Evolutionary conservation across 1,140 invertebrate genomes (phyloP).

Genomic region (Schlechtendalia chinensis): DNA sequence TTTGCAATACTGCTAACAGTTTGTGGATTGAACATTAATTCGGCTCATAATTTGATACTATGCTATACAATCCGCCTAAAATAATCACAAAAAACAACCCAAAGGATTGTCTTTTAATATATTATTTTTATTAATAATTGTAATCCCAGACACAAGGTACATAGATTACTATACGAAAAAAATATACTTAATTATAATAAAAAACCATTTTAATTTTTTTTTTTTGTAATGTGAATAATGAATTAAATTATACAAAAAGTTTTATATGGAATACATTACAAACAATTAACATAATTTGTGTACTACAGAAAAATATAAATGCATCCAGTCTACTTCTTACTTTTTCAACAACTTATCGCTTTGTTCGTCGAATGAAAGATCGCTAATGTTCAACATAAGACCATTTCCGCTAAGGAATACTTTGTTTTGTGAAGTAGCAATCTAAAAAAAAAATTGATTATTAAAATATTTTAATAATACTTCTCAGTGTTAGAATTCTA

Average conservation of each 20-base stretch:
- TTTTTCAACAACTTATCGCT: slow-evolving; percentile 71
- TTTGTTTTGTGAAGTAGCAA: slow-evolving; percentile 90
- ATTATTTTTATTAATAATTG: slow-evolving; percentile 30
- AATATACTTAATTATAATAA: background rate
- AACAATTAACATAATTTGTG: slow-evolving; percentile 29
- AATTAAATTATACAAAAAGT: slow-evolving; percentile 25
- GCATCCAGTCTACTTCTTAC: slow-evolving; percentile 47
- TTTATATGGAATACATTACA: slow-evolving; percentile 30
- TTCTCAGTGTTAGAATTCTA: background rate
- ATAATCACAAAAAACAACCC: slow-evolving; percentile 37
- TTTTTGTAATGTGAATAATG: background rate
- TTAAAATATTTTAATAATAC: background rate
- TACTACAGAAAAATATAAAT: slow-evolving; percentile 37
- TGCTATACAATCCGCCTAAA: slow-evolving; percentile 34
- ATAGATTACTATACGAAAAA: background rate
- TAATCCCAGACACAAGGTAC: background rate
- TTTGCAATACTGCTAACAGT: slow-evolving; percentile 35
- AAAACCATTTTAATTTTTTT: background rate
- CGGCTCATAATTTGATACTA: slow-evolving; percentile 28
- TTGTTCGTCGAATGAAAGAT: slow-evolving; percentile 86
- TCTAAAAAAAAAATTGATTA: slow-evolving; percentile 62
- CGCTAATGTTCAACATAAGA: slow-evolving; percentile 96
- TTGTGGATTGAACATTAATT: slow-evolving; percentile 27
- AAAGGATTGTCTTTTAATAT: background rate
- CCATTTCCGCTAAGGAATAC: slow-evolving; percentile 90